A percentile compares a stretch with the other conserved stretches of the same genome.
phyloP scores from a whole-genome alignment of 2,113 vertebrate species.

The Greenwoodochromis staneri region DNA sequence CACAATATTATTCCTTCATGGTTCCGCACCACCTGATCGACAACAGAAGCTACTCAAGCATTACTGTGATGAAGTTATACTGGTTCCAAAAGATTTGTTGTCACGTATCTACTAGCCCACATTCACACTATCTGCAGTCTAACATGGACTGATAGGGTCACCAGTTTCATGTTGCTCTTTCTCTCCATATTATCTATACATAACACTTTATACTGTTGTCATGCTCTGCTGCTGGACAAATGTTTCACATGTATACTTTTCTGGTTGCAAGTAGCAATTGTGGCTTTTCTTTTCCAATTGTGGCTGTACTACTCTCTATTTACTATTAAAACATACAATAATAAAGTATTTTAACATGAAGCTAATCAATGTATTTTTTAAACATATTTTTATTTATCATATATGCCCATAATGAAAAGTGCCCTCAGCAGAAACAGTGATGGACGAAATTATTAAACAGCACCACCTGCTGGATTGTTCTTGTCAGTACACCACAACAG shows the following conservation, averaged over 20 bases:
- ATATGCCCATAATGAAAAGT: not conserved
- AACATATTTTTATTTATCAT: not conserved
- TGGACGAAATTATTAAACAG: not conserved
- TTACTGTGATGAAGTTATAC: not conserved
- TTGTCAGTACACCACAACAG: not conserved
- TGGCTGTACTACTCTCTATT: not conserved
- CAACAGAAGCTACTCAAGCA: slow-evolving; percentile 3
- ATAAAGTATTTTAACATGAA: not conserved
- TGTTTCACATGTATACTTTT: not conserved
- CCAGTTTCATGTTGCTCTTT: not conserved
- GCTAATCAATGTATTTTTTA: not conserved
- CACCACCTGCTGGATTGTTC: slow-evolving; percentile 9
- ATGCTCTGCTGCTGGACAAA: not conserved
- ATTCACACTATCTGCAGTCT: not conserved
- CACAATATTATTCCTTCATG: slow-evolving; percentile 12
- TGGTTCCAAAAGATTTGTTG: slow-evolving; percentile 14
- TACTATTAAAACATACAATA: not conserved
- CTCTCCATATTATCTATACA: not conserved
- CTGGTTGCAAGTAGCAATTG: not conserved
- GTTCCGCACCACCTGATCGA: not conserved
- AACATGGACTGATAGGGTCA: not conserved
- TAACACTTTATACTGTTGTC: not conserved
- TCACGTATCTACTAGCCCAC: not conserved
- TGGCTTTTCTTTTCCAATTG: not conserved
- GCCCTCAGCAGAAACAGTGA: not conserved